A percentile compares a stretch with the other conserved stretches of the same genome.
These are phyloP conservation scores for Eurystomus gularis DNA, from an alignment of 2,113 vertebrate species.

Conservation along the genomic window DNA sequence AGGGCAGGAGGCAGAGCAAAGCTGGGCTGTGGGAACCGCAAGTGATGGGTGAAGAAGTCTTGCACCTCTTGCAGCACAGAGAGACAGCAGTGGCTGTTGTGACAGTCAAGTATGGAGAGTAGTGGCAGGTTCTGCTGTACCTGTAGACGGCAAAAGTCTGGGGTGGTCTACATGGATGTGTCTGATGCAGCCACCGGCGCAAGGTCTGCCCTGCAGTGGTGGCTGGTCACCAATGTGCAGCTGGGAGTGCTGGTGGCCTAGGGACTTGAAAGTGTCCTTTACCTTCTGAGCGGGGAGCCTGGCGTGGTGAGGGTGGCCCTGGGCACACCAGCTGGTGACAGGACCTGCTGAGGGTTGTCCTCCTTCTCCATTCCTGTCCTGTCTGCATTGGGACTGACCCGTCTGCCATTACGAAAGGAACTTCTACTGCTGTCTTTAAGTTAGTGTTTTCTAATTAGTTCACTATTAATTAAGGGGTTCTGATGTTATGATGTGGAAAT, in stretches of 20 bases:
- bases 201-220: no score
- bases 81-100: accelerated
- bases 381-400: not conserved
- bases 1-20: not conserved
- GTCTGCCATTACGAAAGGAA: not conserved
- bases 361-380: not conserved
- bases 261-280: not conserved
- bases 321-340: accelerated
- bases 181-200: not conserved
- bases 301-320: not conserved
- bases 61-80: not conserved
- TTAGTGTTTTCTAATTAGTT: conserved; percentile 36
- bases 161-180: accelerated
- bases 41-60: not conserved
- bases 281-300: no score
- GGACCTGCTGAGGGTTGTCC: not conserved
- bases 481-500: conserved; percentile 40
- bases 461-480: conserved; percentile 37
- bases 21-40: not conserved
- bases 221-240: not conserved
- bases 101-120: not conserved
- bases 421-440: not conserved
- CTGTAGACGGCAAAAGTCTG: accelerated
- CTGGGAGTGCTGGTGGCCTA: not conserved
- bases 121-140: not conserved